phyloP scores from a whole-genome alignment of 2,888 invertebrate genomes.

The Papilio demoleus region DNA sequence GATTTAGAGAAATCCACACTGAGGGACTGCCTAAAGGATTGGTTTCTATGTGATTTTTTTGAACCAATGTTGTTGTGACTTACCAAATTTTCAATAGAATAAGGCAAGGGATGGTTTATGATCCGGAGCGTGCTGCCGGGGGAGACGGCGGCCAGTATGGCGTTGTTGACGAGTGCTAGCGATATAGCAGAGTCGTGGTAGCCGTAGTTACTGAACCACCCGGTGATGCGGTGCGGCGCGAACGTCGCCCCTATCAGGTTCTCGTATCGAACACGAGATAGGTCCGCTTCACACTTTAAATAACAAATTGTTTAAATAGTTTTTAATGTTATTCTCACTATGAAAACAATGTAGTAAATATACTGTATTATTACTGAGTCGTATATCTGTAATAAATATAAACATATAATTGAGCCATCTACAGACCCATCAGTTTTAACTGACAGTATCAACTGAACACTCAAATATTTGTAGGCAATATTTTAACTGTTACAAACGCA shows the following conservation, averaged over 20 bases:
- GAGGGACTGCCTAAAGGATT: no score
- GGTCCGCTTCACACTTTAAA: constrained; percentile 60
- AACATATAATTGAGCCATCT: no score
- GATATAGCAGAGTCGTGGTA: constrained; percentile 89
- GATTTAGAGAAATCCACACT: no score
- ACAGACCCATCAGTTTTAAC: no score
- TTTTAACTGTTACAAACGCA: no score
- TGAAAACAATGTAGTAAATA: no score
- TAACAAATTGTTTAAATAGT: neutral
- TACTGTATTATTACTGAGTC: no score
- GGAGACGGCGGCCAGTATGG: constrained; percentile 79
- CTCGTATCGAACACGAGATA: constrained; percentile 74
- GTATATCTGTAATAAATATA: no score
- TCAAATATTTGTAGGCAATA: no score
- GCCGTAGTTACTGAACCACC: constrained; percentile 91
- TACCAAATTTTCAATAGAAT: constrained; percentile 1
- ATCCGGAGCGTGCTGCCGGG: constrained; percentile 75
- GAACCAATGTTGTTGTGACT: no score
- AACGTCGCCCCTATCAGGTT: constrained; percentile 85
- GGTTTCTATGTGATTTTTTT: no score
- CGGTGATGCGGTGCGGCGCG: constrained; percentile 76
- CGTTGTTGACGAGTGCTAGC: constrained; percentile 85
- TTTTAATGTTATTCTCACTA: neutral
- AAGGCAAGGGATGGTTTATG: constrained; percentile 34
- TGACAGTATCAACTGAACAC: no score